Evolutionary conservation across 2,113 vertebrate species (phyloP).

Genomic region (Ornithorhynchus anatinus): DNA sequence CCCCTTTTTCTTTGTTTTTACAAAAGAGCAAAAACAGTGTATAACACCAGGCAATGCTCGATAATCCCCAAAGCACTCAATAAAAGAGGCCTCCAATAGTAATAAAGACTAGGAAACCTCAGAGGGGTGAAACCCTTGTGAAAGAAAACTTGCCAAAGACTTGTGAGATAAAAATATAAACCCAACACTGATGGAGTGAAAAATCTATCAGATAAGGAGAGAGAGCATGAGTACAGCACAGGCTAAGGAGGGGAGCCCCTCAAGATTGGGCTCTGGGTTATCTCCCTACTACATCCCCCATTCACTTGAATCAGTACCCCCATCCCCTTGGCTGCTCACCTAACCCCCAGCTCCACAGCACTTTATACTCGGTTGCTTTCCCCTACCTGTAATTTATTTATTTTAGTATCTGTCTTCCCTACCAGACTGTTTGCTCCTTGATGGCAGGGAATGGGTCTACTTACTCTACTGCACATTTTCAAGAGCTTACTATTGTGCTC

Average conservation of each 20-base stretch:
- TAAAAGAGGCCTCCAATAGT: conserved; percentile 5
- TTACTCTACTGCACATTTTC: too few species aligned
- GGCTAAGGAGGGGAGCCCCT: conserved; percentile 21
- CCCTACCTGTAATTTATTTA: too few species aligned
- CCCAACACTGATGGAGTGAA: neutral
- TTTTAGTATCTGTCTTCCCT: too few species aligned
- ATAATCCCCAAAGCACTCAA: conserved; percentile 29
- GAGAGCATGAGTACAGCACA: conserved; percentile 22
- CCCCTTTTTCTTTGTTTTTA: conserved; percentile 15
- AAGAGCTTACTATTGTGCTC: too few species aligned
- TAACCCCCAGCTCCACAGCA: too few species aligned
- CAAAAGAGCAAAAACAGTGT: conserved; percentile 40
- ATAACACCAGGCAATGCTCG: conserved; percentile 16
- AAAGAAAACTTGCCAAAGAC: conserved; percentile 16
- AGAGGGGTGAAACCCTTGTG: conserved; percentile 7
- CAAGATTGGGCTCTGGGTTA: conserved; percentile 14
- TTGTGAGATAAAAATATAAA: conserved; percentile 15
- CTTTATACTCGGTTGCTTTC: too few species aligned
- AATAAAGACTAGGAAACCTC: conserved; percentile 36
- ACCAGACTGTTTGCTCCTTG: too few species aligned
- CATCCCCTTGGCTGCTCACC: too few species aligned
- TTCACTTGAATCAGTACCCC: too few species aligned
- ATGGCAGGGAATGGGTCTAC: too few species aligned
- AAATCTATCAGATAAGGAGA: conserved; percentile 13
- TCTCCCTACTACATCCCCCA: too few species aligned